Evolutionary conservation across 2,797 vertebrate species (phyloP).

Genomic region (Gallirallus australis): DNA sequence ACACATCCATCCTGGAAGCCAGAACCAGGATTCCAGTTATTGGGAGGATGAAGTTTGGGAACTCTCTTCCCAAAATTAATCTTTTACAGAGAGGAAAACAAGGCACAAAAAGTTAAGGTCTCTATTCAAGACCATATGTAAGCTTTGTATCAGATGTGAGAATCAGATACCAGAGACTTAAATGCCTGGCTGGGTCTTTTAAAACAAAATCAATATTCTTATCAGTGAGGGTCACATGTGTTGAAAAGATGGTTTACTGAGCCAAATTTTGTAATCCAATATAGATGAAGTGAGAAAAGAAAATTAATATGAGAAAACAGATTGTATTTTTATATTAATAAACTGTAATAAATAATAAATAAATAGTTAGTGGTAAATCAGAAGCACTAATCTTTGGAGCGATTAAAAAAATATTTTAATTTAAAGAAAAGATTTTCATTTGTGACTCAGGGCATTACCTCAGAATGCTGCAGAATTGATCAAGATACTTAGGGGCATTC

Average conservation of each 20-base stretch:
- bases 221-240: neutral
- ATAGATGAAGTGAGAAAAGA: neutral
- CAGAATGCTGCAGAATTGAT: neutral
- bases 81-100: neutral
- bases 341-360: neutral
- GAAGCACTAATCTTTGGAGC: neutral
- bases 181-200: neutral
- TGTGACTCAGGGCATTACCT: neutral
- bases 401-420: neutral
- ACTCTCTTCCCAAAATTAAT: neutral
- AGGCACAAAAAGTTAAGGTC: neutral
- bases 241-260: neutral
- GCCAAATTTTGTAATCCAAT: neutral
- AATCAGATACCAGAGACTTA: neutral
- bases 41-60: neutral
- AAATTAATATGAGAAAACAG: neutral
- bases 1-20: neutral
- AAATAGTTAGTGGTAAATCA: neutral
- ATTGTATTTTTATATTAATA: neutral
- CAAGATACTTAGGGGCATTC: neutral
- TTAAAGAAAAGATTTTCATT: neutral
- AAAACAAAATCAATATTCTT: conserved; percentile 2
- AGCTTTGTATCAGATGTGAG: neutral
- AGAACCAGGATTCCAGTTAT: neutral
- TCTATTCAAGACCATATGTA: neutral